Conservation (phyloP, 2,888 invertebrate species). For the Encarsia formosa region DNA sequence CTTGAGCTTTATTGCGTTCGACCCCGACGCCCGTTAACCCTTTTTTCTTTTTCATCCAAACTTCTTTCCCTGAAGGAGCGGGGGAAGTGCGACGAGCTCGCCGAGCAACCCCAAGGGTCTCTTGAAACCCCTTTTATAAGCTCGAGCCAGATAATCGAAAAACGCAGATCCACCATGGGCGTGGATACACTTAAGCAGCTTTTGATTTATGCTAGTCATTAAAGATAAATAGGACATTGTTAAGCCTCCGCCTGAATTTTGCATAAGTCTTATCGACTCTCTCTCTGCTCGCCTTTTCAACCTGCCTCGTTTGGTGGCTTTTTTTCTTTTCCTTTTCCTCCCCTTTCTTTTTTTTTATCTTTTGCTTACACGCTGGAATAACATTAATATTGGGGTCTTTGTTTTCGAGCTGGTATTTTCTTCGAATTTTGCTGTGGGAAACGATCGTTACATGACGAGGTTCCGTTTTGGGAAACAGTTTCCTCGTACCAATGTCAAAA, state of each 20-base stretch:
- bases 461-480: no score
- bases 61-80: slow-evolving; percentile 34
- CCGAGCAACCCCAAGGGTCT: slow-evolving; percentile 22
- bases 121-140: slow-evolving; percentile 40
- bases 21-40: slow-evolving; percentile 46
- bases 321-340: no score
- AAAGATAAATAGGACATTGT: slow-evolving; percentile 28
- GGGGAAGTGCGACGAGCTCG: neutral
- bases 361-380: no score
- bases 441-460: no score
- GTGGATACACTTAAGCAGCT: slow-evolving; percentile 25
- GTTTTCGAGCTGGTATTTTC: no score
- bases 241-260: slow-evolving; percentile 18
- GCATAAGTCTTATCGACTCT: slow-evolving; percentile 17
- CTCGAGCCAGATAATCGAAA: slow-evolving; percentile 39
- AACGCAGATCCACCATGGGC: slow-evolving; percentile 23
- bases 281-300: no score
- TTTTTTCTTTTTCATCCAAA: slow-evolving; percentile 38
- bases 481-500: no score
- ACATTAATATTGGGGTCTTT: no score
- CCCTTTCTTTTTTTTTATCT: no score
- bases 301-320: no score
- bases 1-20: slow-evolving; percentile 42
- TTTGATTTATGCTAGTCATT: slow-evolving; percentile 28
- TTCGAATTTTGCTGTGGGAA: no score